Evolutionary conservation across 2,113 vertebrate genomes (phyloP), one percentile per base, ranked within the genome.

Genomic region (Erythrolamprus reginae): DNA sequence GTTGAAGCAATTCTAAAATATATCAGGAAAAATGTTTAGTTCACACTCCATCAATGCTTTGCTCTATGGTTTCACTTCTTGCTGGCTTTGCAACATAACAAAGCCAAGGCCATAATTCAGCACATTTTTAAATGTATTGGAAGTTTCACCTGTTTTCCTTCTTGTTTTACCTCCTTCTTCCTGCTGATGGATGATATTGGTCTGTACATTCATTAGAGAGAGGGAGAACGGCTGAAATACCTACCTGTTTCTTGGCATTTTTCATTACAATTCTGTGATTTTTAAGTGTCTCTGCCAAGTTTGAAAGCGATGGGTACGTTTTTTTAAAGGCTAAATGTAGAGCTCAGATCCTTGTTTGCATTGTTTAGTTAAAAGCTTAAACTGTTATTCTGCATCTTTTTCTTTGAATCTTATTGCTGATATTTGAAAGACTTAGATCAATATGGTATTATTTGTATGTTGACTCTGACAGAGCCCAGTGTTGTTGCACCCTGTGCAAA

Each of bases 341-440:
- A 0, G 12, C 56, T 19, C 17, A 90, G 38, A 56, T 19, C 82
- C 53, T 21, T 53, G 87, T 45, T 28, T 85, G 48, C 4, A 10
- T 88, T 93, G 88, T 24, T 50, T 86, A 77, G 28, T 87, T 55
- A 93, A 89, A 92, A 91, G 85, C 90, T 61, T 89, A 77, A 84
- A 86, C 90, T 26, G 87, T 42, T 0, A 53, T 88, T 55, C 90
- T 33, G 42, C 87, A 84, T 65, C 90, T 51, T 38, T 77, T 84
- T 52, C 88, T 77, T n/a, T 82, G 83, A 23, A 92, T 89, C 42
- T 70, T 92, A 90, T 92, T 88, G 86, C 82, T 93, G 92, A 93
- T 93, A 56, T 88, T 92, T 91, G 85, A 38, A 94, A 12, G 45
- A 8, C 47, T 91, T 70, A 92, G 83, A 89, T 93, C 91, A 93